These are phyloP conservation scores for Asarcornis scutulata DNA, from an alignment of 2,113 vertebrate species.

Conservation along the genomic window DNA sequence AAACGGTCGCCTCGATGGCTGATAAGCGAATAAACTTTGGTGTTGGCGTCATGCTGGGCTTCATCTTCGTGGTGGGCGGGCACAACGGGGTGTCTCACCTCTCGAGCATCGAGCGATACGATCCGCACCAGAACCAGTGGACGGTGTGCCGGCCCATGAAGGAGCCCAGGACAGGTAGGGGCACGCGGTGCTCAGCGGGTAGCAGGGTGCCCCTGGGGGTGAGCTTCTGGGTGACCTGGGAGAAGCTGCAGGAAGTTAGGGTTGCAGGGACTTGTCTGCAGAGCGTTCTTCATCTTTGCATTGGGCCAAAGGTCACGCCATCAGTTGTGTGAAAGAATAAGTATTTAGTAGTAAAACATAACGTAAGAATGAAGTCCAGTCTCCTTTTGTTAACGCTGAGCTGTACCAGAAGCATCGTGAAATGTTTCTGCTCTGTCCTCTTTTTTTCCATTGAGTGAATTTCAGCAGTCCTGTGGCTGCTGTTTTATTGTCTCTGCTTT, in stretches of 20 bases:
- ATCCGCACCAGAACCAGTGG: constrained; percentile 98
- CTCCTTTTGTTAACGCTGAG: not conserved
- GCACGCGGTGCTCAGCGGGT: rapidly evolving
- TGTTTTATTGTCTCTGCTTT: not conserved
- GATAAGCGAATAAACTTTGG: constrained; percentile 99
- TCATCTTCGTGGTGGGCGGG: constrained; percentile 97
- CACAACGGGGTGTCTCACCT: constrained; percentile 97
- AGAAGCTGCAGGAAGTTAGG: not conserved
- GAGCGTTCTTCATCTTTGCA: rapidly evolving
- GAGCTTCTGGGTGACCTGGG: rapidly evolving
- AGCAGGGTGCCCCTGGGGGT: rapidly evolving
- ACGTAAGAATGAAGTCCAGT: too few species aligned
- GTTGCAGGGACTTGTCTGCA: not conserved
- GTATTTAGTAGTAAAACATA: not conserved
- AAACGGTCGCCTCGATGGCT: constrained; percentile 95
- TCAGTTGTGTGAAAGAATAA: not conserved
- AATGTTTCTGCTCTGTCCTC: not conserved
- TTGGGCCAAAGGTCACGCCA: not conserved
- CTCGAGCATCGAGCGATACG: constrained; percentile 96
- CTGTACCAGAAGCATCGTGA: not conserved
- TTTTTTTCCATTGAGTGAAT: not conserved
- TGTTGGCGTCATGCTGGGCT: constrained; percentile 95
- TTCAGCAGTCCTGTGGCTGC: not conserved
- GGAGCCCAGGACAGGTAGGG: constrained; percentile 94
- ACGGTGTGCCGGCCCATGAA: constrained; percentile 96